These are phyloP conservation scores for Biston betularia DNA, from an alignment of 2,888 invertebrate species.

Conservation along the genomic window DNA sequence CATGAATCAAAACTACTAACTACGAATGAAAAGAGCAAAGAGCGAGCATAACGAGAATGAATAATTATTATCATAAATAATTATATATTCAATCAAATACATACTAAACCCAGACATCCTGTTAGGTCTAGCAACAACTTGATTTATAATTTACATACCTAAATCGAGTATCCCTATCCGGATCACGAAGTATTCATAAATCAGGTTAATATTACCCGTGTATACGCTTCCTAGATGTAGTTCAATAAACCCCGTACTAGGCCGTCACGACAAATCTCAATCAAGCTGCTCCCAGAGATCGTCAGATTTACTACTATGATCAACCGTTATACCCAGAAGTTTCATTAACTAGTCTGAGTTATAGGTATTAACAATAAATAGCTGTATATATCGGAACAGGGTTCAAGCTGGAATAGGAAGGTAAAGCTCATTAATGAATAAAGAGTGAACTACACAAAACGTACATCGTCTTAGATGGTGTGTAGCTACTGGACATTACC, in stretches of 20 bases:
- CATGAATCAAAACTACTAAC: no score
- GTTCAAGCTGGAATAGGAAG: slow-evolving; percentile 31
- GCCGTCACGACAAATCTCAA: slow-evolving; percentile 41
- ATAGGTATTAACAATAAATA: slow-evolving; percentile 43
- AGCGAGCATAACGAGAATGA: no score
- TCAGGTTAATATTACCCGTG: slow-evolving; percentile 12
- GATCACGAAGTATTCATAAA: slow-evolving; percentile 17
- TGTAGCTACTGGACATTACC: slow-evolving; percentile 1
- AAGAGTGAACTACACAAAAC: slow-evolving; percentile 21
- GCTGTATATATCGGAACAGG: slow-evolving; percentile 34
- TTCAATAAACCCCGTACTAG: slow-evolving; percentile 25
- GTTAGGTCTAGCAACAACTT: background rate
- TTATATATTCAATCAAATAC: background rate
- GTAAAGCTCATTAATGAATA: slow-evolving; percentile 29
- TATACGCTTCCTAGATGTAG: slow-evolving; percentile 16
- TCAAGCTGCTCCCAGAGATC: slow-evolving; percentile 36
- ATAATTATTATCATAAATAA: background rate
- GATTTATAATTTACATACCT: slow-evolving; percentile 8
- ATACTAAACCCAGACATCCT: slow-evolving; percentile 1
- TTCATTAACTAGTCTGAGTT: slow-evolving; percentile 43
- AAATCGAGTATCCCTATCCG: slow-evolving; percentile 6
- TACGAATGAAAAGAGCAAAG: no score
- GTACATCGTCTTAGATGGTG: slow-evolving; percentile 5
- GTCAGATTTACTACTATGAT: slow-evolving; percentile 42
- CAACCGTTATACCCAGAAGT: slow-evolving; percentile 40